Conservation (phyloP, 2,797 vertebrate species). For the Myotis daubentonii region DNA sequence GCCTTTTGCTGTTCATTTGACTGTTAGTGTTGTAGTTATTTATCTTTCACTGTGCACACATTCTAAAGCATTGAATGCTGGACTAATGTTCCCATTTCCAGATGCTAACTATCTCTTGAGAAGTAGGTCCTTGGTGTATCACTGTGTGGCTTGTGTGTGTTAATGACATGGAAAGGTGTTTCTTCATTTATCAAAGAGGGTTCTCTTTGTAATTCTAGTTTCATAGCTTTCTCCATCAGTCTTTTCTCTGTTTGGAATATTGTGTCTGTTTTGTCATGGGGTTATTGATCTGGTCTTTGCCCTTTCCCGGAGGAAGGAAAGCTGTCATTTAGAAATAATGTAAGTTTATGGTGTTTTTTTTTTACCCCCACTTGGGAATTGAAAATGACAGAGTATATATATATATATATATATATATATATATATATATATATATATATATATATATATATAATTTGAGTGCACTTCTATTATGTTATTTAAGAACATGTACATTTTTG, state of each 20-base stretch:
- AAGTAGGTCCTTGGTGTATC: neutral
- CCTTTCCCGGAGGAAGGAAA: constrained; percentile 52
- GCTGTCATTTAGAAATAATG: constrained; percentile 51
- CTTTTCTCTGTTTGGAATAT: constrained; percentile 47
- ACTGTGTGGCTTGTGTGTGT: constrained; percentile 20
- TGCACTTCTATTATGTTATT: constrained; percentile 22
- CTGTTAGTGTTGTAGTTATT: constrained; percentile 45
- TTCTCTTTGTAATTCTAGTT: constrained; percentile 67
- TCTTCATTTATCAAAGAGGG: constrained; percentile 60
- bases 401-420: neutral
- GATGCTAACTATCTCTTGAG: neutral
- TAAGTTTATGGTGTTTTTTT: neutral
- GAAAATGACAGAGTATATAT: constrained; percentile 2
- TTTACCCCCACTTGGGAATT: neutral
- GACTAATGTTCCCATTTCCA: constrained; percentile 26
- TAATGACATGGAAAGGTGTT: constrained; percentile 25
- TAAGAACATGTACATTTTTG: neutral
- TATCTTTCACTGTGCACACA: constrained; percentile 12
- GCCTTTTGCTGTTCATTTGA: constrained; percentile 57
- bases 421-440: constrained; percentile 36
- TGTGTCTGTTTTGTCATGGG: constrained; percentile 50
- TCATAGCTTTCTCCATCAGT: constrained; percentile 26
- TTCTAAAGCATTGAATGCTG: constrained; percentile 53
- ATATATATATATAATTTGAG: constrained; percentile 2
- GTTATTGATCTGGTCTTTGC: constrained; percentile 55